Conservation (phyloP, 2,113 vertebrate genomes). For the Oxyura jamaicensis region DNA sequence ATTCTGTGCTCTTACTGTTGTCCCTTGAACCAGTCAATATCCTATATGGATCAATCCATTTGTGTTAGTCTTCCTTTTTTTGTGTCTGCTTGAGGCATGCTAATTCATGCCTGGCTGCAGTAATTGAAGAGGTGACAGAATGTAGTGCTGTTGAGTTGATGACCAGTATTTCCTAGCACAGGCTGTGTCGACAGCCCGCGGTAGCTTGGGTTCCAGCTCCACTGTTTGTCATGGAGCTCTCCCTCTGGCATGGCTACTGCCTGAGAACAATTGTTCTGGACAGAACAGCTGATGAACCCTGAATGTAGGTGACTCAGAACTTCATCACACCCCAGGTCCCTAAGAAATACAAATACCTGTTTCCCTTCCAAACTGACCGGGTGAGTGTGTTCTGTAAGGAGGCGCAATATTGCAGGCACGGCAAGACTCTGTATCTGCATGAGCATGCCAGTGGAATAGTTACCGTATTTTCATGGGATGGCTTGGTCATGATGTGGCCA, state of each 20-base stretch:
- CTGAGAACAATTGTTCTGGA: neutral
- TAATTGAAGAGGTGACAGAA: neutral
- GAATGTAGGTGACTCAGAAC: neutral
- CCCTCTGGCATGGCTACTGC: neutral
- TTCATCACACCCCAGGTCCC: neutral
- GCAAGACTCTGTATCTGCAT: neutral
- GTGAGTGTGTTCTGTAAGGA: neutral
- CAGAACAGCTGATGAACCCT: neutral
- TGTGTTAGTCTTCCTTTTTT: neutral
- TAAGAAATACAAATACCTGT: neutral
- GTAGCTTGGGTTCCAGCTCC: neutral
- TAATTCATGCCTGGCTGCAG: neutral
- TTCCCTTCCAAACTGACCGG: neutral
- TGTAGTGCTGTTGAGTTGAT: neutral
- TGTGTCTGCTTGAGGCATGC: neutral
- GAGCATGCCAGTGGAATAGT: neutral
- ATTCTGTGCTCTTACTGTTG: neutral
- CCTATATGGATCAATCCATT: neutral
- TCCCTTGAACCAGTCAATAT: neutral
- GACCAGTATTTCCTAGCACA: neutral
- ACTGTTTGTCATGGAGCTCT: neutral
- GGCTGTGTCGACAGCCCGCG: neutral
- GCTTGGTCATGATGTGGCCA: neutral
- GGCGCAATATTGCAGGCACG: neutral
- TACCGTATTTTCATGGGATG: neutral